phyloP scores from a whole-genome alignment of 2,797 vertebrate species.

The Peromyscus aztecus region DNA sequence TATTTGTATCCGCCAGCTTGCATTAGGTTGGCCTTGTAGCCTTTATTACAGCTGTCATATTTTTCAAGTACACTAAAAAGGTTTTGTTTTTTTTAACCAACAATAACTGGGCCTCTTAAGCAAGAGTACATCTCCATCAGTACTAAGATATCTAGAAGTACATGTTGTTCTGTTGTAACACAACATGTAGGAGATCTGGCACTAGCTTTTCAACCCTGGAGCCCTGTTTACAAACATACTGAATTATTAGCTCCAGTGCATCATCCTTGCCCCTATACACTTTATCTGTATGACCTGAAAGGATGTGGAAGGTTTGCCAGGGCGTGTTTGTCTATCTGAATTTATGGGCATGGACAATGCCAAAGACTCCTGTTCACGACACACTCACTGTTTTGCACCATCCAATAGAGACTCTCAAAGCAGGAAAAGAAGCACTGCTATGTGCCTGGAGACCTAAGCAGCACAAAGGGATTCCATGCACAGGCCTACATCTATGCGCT shows the following conservation, averaged over 20 bases:
- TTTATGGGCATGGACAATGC: neutral
- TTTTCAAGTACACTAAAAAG: constrained; percentile 69
- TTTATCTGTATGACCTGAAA: constrained; percentile 49
- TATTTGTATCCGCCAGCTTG: neutral
- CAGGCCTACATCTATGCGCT: neutral
- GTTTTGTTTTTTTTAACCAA: neutral
- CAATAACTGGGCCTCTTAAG: constrained; percentile 60
- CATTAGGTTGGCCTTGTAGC: constrained; percentile 8
- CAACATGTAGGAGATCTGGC: constrained; percentile 61
- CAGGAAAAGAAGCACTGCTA: neutral
- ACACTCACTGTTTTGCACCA: neutral
- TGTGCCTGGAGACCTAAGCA: neutral
- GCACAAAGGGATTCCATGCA: neutral
- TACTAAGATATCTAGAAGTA: constrained; percentile 67
- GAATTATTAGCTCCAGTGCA: constrained; percentile 61
- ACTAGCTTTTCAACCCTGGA: constrained; percentile 46
- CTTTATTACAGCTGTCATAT: constrained; percentile 61
- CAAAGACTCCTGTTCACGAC: constrained; percentile 48
- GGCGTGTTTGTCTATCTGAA: constrained; percentile 6
- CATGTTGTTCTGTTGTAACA: constrained; percentile 73
- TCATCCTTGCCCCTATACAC: neutral
- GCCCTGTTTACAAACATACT: constrained; percentile 66
- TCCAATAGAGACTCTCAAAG: neutral
- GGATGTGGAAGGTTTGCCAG: constrained; percentile 24
- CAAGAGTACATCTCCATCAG: constrained; percentile 66